These are phyloP conservation scores for Macaria notata DNA, from an alignment of 2,888 invertebrate species.

Conservation along the genomic window DNA sequence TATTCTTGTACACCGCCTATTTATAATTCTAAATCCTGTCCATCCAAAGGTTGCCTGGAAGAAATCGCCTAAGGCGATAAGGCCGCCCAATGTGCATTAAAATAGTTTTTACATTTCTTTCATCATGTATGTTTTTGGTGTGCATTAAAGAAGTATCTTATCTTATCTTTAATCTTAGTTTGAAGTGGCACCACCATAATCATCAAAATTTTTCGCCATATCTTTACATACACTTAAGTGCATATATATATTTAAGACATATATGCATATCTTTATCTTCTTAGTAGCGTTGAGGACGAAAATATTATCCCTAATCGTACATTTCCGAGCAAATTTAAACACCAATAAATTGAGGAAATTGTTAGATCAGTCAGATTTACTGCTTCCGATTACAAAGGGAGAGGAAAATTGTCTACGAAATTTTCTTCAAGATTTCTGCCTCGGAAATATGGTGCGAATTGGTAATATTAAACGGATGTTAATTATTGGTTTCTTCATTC, in stretches of 20 bases:
- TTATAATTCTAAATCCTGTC: no score
- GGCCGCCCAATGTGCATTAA: no score
- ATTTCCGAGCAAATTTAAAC: conserved; percentile 23
- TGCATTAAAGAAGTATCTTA: no score
- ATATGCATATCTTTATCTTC: background rate
- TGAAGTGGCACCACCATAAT: no score
- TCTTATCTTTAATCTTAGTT: no score
- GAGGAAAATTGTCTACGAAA: conserved; percentile 10
- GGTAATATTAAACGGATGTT: background rate
- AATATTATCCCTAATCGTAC: conserved; percentile 16
- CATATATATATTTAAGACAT: background rate
- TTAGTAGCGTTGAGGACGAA: conserved; percentile 1
- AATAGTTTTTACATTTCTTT: no score
- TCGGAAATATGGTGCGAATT: conserved; percentile 4
- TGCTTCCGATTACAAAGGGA: conserved; percentile 27
- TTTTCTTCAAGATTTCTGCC: conserved; percentile 4
- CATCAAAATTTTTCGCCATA: no score
- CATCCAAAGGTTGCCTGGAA: no score
- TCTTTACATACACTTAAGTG: background rate
- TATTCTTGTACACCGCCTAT: no score
- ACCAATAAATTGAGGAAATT: conserved; percentile 24
- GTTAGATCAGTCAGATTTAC: conserved; percentile 27
- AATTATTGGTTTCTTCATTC: no score
- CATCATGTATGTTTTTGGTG: no score
- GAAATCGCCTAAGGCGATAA: no score